phyloP scores from a whole-genome alignment of 2,888 invertebrate species.

The Harmothoe impar region DNA sequence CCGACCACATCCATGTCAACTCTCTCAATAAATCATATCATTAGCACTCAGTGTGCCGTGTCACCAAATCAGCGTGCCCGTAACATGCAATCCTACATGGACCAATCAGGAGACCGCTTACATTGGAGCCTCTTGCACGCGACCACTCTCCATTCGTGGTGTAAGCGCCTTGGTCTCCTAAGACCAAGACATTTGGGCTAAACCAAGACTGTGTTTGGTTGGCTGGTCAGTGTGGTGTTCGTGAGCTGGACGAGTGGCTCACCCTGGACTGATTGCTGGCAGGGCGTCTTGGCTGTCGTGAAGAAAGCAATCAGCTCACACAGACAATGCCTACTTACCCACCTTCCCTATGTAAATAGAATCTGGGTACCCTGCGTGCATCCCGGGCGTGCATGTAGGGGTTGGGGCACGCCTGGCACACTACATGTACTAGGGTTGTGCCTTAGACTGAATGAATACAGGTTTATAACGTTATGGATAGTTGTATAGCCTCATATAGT shows the following conservation, averaged over 20 bases:
- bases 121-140: constrained; percentile 14
- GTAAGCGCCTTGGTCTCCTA: background rate
- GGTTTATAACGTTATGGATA: no score
- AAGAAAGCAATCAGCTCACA: background rate
- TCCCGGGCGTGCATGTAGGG: no score
- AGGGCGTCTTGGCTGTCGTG: background rate
- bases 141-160: background rate
- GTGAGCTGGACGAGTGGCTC: constrained; percentile 1
- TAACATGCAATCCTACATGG: constrained; percentile 41
- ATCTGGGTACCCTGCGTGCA: background rate
- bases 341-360: background rate
- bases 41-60: constrained; percentile 10
- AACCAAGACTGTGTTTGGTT: background rate
- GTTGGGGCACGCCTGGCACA: background rate
- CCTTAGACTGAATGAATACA: background rate
- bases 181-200: background rate
- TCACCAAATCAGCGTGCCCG: constrained; percentile 45
- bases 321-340: background rate
- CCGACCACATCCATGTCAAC: constrained; percentile 20
- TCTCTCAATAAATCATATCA: constrained; percentile 50
- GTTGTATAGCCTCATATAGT: no score
- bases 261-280: background rate
- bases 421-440: background rate
- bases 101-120: constrained; percentile 39
- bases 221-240: background rate